Percentiles rank a stretch among this genome's conserved stretches.
These are phyloP conservation scores for Bembecia ichneumoniformis DNA, from an alignment of 2,888 invertebrate species.

Conservation along the genomic window DNA sequence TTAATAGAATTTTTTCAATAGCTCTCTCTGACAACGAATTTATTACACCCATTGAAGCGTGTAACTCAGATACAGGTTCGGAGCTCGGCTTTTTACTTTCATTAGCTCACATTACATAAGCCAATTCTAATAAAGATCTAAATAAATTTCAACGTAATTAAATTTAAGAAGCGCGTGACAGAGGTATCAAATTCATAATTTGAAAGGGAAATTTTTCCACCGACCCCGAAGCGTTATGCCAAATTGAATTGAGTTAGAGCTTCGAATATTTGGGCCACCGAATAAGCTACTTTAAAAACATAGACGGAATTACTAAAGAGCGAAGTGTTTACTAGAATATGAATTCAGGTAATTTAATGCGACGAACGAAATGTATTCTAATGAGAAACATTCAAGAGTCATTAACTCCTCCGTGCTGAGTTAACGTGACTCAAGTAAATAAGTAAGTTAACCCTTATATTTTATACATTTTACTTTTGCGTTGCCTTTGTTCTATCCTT, in stretches of 20 bases:
- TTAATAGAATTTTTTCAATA: conserved; percentile 6
- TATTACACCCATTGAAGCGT: conserved; percentile 8
- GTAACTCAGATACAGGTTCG: background rate
- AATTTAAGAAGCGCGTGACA: conserved; percentile 56
- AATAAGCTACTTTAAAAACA: conserved; percentile 2
- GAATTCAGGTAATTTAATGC: conserved; percentile 15
- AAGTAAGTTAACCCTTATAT: background rate
- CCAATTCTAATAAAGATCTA: conserved; percentile 29
- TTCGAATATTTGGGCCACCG: conserved; percentile 23
- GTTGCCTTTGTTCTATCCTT: no score
- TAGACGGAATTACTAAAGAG: conserved; percentile 10
- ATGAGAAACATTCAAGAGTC: conserved; percentile 3
- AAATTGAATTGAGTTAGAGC: conserved; percentile 52
- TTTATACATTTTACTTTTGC: no score
- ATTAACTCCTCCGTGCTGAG: background rate
- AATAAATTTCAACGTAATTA: conserved; percentile 45
- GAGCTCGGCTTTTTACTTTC: conserved; percentile 7
- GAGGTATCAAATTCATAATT: conserved; percentile 56
- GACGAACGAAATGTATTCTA: conserved; percentile 15
- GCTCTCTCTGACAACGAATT: conserved; percentile 3
- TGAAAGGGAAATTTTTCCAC: conserved; percentile 58
- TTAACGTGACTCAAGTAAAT: background rate
- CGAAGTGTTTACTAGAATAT: conserved; percentile 12
- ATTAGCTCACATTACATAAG: conserved; percentile 25
- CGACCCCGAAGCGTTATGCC: conserved; percentile 37